These are phyloP conservation scores for Eciton burchellii DNA, from an alignment of 1,140 invertebrate species.

Conservation along the genomic window DNA sequence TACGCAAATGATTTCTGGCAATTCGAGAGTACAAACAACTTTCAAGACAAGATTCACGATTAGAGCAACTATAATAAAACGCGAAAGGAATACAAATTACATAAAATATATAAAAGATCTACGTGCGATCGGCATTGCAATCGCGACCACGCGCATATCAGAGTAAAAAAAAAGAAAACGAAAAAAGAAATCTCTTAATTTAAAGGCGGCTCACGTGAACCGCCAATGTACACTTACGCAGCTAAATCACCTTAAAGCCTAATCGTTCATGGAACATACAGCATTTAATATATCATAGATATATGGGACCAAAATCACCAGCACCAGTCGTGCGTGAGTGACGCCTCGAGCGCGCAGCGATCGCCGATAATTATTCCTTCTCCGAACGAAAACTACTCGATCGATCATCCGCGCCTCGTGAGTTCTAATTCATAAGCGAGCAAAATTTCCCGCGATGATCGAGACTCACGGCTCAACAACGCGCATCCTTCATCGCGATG, in stretches of 20 bases:
- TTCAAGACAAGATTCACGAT: background rate
- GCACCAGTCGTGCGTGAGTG: constrained; percentile 86
- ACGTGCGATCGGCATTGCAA: constrained; percentile 19
- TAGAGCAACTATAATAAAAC: background rate
- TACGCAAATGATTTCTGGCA: background rate
- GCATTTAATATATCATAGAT: constrained; percentile 97
- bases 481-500: constrained; percentile 65
- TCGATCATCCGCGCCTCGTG: constrained; percentile 34
- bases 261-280: constrained; percentile 97
- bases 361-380: constrained; percentile 31
- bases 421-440: background rate
- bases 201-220: constrained; percentile 80
- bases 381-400: background rate
- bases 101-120: background rate
- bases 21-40: background rate
- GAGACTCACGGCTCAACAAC: constrained; percentile 23
- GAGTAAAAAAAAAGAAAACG: background rate
- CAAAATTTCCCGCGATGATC: constrained; percentile 46
- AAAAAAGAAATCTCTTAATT: constrained; percentile 66
- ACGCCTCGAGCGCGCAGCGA: constrained; percentile 68
- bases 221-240: constrained; percentile 65
- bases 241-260: constrained; percentile 69
- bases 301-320: constrained; percentile 94
- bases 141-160: background rate
- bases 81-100: background rate